phyloP scores from a whole-genome alignment of 2,113 vertebrate species.

The Bagarius yarrelli region DNA sequence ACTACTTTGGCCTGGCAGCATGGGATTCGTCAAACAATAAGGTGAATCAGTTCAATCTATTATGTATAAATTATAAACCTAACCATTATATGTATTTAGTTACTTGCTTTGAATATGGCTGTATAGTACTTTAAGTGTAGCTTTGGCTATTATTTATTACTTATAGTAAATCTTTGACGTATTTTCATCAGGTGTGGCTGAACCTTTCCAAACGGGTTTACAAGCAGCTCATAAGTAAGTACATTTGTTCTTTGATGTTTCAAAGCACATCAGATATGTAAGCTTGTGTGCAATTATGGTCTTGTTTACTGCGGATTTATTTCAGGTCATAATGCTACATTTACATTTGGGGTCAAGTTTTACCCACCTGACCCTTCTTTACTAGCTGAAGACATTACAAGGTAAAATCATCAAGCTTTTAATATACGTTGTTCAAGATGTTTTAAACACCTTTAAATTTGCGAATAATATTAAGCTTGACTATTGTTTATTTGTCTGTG shows the following conservation, averaged over 20 bases:
- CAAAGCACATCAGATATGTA: not conserved
- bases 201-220: constrained; percentile 90
- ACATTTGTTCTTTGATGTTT: not conserved
- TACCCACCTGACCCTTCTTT: constrained; percentile 95
- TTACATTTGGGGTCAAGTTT: constrained; percentile 93
- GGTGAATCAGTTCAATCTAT: constrained; percentile 65
- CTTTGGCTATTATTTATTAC: not conserved
- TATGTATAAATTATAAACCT: not conserved
- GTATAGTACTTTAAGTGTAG: not conserved
- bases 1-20: constrained; percentile 88
- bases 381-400: constrained; percentile 93
- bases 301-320: constrained; percentile 15
- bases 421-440: not conserved
- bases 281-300: not conserved
- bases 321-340: constrained; percentile 81
- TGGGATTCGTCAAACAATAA: constrained; percentile 80
- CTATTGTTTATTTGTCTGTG: not conserved
- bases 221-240: constrained; percentile 88
- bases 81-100: not conserved
- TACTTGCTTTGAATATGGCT: too few species aligned
- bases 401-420: constrained; percentile 68
- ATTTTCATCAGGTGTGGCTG: constrained; percentile 83
- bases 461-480: not conserved
- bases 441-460: not conserved
- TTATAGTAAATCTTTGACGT: constrained; percentile 13